Evolutionary conservation across 2,113 vertebrate species (phyloP).

Genomic region (Channa maculata): DNA sequence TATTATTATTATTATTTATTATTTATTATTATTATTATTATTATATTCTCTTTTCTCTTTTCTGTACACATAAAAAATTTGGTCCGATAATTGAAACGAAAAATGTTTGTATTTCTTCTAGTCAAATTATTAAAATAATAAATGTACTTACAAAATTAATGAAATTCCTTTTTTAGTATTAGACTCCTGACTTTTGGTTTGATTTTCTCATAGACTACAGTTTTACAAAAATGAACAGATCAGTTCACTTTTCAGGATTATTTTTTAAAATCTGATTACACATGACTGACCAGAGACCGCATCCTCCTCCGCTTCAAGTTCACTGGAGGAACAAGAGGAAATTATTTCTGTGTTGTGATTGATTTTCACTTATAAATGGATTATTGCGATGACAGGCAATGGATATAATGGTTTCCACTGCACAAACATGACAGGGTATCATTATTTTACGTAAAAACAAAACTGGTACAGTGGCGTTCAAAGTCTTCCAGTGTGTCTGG

Average conservation of each 20-base stretch:
- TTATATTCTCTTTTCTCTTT: too few relatives aligned
- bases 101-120: too few relatives aligned
- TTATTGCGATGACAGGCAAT: conserved; percentile 62
- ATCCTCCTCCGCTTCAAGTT: conserved; percentile 58
- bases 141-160: too few relatives aligned
- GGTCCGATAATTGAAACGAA: too few relatives aligned
- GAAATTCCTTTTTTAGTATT: too few relatives aligned
- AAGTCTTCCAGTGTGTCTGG: neutral
- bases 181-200: neutral
- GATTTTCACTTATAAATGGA: conserved; percentile 69
- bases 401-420: conserved; percentile 32
- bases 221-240: neutral
- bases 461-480: conserved; percentile 27
- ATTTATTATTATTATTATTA: too few relatives aligned
- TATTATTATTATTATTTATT: too few relatives aligned
- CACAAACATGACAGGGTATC: conserved; percentile 19
- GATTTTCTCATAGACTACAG: neutral
- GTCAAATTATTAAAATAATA: too few relatives aligned
- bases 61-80: too few relatives aligned
- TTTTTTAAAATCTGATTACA: conserved; percentile 59
- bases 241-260: conserved; percentile 20
- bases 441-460: conserved; percentile 24
- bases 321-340: conserved; percentile 60
- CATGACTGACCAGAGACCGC: conserved; percentile 53
- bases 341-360: conserved; percentile 60